Percentiles rank a stretch among this genome's conserved stretches.
Conservation (phyloP, 1,140 invertebrate genomes). For the Planococcus citri region DNA sequence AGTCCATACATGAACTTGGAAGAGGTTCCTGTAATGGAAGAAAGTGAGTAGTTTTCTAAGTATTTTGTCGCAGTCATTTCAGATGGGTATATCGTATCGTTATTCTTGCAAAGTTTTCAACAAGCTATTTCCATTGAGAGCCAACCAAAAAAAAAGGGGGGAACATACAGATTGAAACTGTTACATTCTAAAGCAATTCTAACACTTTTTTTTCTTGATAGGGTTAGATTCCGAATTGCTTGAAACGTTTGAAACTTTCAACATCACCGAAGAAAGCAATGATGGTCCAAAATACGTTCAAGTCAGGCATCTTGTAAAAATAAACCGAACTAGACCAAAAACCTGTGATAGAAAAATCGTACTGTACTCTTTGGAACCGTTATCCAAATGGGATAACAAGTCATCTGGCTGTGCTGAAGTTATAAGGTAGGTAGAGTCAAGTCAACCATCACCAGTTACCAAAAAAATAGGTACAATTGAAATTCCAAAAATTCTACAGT, state of each 20-base stretch:
- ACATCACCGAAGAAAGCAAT: constrained; percentile 18
- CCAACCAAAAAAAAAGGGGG: too few species aligned
- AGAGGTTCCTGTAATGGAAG: constrained; percentile 3
- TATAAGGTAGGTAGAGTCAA: too few species aligned
- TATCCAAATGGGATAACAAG: background rate
- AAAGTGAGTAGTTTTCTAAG: constrained; percentile 8
- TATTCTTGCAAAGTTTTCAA: too few species aligned
- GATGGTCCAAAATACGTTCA: constrained; percentile 19
- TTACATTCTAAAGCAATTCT: too few species aligned
- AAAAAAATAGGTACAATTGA: too few species aligned
- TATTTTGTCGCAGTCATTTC: too few species aligned
- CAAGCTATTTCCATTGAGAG: too few species aligned
- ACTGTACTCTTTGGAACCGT: constrained; percentile 35
- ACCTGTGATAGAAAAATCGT: constrained; percentile 60
- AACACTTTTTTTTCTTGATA: background rate
- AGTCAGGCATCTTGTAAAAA: constrained; percentile 33
- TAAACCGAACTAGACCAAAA: constrained; percentile 61
- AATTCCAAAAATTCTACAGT: too few species aligned
- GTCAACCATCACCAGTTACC: too few species aligned
- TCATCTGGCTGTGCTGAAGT: background rate
- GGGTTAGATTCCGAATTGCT: background rate
- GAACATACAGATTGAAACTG: too few species aligned
- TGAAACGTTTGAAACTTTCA: background rate
- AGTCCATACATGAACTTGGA: background rate
- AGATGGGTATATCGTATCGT: too few species aligned